Evolutionary conservation across 1,140 invertebrate genomes (phyloP).

Genomic region (Lepidostoma basale): DNA sequence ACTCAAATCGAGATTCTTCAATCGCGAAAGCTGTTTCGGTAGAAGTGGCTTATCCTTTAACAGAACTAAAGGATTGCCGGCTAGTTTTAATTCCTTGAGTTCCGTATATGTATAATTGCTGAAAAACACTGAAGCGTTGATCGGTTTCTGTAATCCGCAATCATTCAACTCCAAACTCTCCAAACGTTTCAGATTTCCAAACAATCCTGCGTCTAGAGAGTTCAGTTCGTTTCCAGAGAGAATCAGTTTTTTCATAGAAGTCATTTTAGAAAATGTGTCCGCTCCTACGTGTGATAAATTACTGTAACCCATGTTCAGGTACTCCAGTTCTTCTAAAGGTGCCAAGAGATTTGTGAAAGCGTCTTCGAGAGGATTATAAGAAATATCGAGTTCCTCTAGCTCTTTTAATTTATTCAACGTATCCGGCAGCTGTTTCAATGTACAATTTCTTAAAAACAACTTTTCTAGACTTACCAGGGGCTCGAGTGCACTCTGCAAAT

Average conservation of each 20-base stretch:
- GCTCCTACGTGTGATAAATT: conserved; percentile 69
- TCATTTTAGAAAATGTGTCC: conserved; percentile 73
- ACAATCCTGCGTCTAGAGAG: conserved; percentile 70
- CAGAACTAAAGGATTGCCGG: conserved; percentile 71
- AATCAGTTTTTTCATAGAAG: conserved; percentile 68
- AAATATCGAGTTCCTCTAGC: conserved; percentile 71
- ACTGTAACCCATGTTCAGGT: conserved; percentile 76
- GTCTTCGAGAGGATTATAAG: conserved; percentile 71
- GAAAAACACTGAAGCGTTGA: conserved; percentile 71
- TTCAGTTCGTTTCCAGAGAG: conserved; percentile 72
- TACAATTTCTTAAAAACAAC: conserved; percentile 71
- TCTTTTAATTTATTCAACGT: conserved; percentile 70
- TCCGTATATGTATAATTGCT: conserved; percentile 68
- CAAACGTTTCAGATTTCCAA: conserved; percentile 70
- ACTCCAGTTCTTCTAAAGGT: conserved; percentile 69
- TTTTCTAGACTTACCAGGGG: conserved; percentile 69
- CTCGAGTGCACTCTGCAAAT: conserved; percentile 69
- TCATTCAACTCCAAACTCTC: conserved; percentile 71
- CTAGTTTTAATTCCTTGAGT: conserved; percentile 70
- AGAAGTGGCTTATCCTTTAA: conserved; percentile 64
- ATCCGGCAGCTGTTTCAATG: conserved; percentile 66
- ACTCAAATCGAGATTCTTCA: conserved; percentile 70
- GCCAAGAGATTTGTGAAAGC: conserved; percentile 71
- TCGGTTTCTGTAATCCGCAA: conserved; percentile 67
- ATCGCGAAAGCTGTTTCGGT: conserved; percentile 67